These are phyloP conservation scores for Amphiura filiformis DNA, from an alignment of 35 echinoderm and acorn worm genomes.

Conservation along the genomic window DNA sequence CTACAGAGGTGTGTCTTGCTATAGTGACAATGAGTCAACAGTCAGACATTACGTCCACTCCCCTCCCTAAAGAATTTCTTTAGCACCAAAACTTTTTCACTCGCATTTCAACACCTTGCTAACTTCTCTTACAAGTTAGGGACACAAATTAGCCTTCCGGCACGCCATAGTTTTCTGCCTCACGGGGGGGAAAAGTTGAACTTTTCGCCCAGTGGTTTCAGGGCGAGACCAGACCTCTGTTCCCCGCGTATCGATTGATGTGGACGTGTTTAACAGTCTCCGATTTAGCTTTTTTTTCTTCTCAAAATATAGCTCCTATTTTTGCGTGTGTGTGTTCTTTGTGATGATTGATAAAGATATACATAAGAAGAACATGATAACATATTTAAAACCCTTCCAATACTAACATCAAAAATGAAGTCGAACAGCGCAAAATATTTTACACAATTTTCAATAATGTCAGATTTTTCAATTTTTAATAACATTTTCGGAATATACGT, in stretches of 20 bases:
- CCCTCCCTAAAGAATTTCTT: not conserved
- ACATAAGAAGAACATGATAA: no score
- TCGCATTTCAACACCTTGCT: not conserved
- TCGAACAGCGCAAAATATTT: no score
- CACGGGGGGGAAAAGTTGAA: not conserved
- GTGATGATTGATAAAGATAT: no score
- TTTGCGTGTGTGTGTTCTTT: no score
- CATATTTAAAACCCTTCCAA: no score
- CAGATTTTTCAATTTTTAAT: no score
- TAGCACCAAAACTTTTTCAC: slow-evolving; percentile 4
- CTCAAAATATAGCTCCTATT: no score
- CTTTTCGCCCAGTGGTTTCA: not conserved
- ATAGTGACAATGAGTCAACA: not conserved
- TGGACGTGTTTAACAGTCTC: not conserved
- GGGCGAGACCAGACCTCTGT: not conserved
- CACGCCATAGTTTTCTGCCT: not conserved
- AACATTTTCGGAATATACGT: no score
- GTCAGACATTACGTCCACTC: not conserved
- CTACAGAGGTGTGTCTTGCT: not conserved
- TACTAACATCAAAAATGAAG: no score
- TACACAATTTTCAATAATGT: no score
- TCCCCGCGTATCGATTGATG: not conserved
- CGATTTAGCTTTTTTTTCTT: no score
- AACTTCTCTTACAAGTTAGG: not conserved
- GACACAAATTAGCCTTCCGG: not conserved